Evolutionary conservation across 2,797 vertebrate genomes (phyloP), one percentile per base, ranked within the genome.

Genomic region (Emydoidea blandingii): DNA sequence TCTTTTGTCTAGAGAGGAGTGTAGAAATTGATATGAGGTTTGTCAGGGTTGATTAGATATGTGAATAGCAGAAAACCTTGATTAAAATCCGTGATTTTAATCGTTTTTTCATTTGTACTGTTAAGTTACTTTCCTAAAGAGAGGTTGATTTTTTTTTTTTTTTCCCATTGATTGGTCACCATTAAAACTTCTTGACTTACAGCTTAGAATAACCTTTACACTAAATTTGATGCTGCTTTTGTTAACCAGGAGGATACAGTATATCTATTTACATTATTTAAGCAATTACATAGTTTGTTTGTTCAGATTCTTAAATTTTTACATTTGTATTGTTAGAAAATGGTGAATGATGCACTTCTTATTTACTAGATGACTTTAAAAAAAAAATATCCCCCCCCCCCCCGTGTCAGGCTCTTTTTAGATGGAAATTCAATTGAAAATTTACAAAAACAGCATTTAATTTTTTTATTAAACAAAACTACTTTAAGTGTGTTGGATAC

Each of bases 331-430:
- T 54, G 57, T 31, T 59, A 15, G 29, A 59, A 59, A 59, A 59
- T 59, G 57, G 6, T 59, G 57, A 59, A 15, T 31, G 57, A 59
- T 59, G 6, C 29, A 31, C 6, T 57, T 57, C 25, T 27, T 57
- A 59, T 31, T 59, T 59, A 31, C 29, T 59, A 31, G 29, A 14
- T 31, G 57, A 31, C 57, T 59, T 57, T 49, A 47, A 3, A n/a
- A n/a, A n/a, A n/a, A n/a, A n/a, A n/a, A n/a, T n/a, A n/a, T n/a
- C 7, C 4, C 19, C 8, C 8, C 53, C 19, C 8, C 4, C 23
- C 23, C 23, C 23, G 19, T 21, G 53, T 59, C 29, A 31, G 6
- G 57, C 27, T 59, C 27, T 59, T 3, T 31, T 59, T 59, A 14
- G 57, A 15, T 59, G 12, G 57, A 59, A 31, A 59, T 59, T 59